Base-by-base conservation (phyloP, 2,888 invertebrate genomes). In the Stenodera caucasica region DNA sequence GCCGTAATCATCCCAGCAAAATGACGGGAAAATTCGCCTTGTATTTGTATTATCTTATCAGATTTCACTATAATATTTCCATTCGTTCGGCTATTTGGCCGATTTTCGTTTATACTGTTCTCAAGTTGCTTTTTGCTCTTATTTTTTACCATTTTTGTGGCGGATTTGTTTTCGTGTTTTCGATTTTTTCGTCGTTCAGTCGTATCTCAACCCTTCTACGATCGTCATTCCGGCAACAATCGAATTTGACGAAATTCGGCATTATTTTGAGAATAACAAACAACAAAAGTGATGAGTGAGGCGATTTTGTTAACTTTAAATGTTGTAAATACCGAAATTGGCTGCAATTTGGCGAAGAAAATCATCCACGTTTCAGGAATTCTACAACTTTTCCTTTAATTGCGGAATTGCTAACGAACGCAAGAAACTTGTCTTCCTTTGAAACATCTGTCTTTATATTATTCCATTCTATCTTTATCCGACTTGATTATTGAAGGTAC, bases 391-490 rank as follows among this genome's bases (percentile, higher is more conserved):
- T 61, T 51, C 29, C 50, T 45, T 45, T 53, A 58, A 62, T 62
- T 62, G 62, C 59, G 58, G 59, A 59, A 59, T 56, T 56, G 59
- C 59, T 62, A 62, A 62, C 62, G 59, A 62, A 54, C 56, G 49
- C 40, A 11, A 21, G 9, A 61, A 61, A 58, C 61, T 61, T 23
- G 21, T 45, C 21, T 21, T 23, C 23, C 12, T 45, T 23, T 45
- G 12, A 45, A 45, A 12, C 21, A 12, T 6, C 1, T 45, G 8
- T 21, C 45, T 21, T 18, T n/a, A 45, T 4, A 45, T 18, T 12
- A 45, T 21, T 7, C 11, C 11, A 12, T 45, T 45, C 45, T 35
- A 35, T 35, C 35, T 35, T 14, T 14, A 14, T 35, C 7, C 14
- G 11, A 9, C 3, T 45, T 21, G 8, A 4, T 58, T 58, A 58